These are phyloP conservation scores for Acanthosepion esculentum DNA, from an alignment of 2,888 invertebrate species.

Conservation along the genomic window DNA sequence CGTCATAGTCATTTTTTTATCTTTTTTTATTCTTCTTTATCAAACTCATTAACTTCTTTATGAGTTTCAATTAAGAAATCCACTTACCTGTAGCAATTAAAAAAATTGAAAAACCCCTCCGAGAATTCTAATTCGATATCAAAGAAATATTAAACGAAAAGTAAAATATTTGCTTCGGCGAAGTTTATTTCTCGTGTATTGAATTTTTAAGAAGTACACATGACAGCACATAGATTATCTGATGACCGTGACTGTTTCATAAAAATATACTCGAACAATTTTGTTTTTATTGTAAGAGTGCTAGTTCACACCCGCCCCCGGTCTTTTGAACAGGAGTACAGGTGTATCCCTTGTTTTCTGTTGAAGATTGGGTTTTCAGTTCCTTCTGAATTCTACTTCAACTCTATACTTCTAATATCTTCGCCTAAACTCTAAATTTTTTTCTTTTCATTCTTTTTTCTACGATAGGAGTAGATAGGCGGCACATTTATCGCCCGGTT, in stretches of 20 bases:
- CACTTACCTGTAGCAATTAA: neutral
- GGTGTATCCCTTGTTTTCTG: no score
- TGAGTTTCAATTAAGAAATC: conserved; percentile 25
- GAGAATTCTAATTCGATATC: neutral
- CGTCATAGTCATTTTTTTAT: neutral
- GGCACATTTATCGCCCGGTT: no score
- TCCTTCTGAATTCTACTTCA: no score
- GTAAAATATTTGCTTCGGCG: neutral
- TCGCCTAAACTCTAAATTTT: no score
- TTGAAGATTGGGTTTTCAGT: no score
- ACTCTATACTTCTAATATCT: no score
- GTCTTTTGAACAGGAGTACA: no score
- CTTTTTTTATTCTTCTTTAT: neutral
- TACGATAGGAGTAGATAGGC: no score
- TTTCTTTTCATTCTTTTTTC: no score
- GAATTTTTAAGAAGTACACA: neutral
- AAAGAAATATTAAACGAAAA: conserved; percentile 4
- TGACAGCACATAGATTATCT: neutral
- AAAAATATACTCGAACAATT: neutral
- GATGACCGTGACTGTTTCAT: neutral
- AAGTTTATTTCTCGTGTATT: neutral
- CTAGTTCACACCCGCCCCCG: no score
- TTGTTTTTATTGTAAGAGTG: no score
- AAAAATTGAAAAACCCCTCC: neutral
- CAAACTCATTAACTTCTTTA: conserved; percentile 33